Evolutionary conservation across 2,888 invertebrate species (phyloP), one percentile per base, ranked within the genome.

Genomic region (Elmis aenea): DNA sequence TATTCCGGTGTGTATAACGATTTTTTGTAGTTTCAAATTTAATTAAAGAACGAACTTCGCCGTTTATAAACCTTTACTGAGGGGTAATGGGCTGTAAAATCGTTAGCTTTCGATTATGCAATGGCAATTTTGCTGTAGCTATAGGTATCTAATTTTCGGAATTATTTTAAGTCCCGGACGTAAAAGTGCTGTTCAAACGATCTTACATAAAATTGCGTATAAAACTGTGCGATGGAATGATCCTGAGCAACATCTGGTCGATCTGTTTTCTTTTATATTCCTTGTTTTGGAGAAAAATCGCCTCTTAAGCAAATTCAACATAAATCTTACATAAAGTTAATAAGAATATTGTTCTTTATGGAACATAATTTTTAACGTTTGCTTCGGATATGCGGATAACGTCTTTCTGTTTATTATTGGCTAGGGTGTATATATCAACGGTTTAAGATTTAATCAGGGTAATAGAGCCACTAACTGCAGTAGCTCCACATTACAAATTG

Each of bases 61-160:
- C 47, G 42, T 42, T 44, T 45, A 42, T 45, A 42, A 41, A 48
- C 43, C 45, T 49, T 38, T 45, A 39, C 42, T 28, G 45, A 45
- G 48, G 52, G 42, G 50, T 53, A 58, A 58, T 54, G 58, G 45
- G 44, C 54, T 51, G 56, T 56, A 54, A 58, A 55, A 58, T 55
- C 54, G 55, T 55, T 54, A 50, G 49, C 42, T 54, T 54, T 56
- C 54, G 54, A 56, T 56, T 56, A 51, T 50, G 46, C 49, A 50
- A 31, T 42, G 43, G 45, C 46, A 50, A 50, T 50, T 48, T 45
- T 45, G 41, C 36, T 33, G 30, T n/a, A n/a, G 28, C 38, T 37
- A 42, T 35, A 18, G 18, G 18, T 47, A 42, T 47, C 46, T 50
- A 48, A 50, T 50, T 50, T 48, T 47, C 33, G 11, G 43, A 41